Evolutionary conservation across 2,797 vertebrate genomes (phyloP).

Genomic region (Ceyx erithaca): DNA sequence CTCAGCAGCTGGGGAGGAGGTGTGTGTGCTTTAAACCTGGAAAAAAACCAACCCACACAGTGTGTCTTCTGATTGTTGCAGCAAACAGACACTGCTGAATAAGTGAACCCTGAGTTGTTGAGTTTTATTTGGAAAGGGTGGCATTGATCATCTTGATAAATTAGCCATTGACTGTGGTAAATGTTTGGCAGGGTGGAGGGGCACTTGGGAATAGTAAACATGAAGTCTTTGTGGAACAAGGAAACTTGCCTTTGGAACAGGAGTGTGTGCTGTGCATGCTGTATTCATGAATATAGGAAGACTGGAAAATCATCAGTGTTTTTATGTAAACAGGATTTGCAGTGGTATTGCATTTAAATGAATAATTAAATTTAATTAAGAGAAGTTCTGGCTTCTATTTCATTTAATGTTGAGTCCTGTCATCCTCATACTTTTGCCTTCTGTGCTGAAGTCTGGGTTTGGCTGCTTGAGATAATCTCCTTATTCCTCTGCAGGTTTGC

Average conservation of each 20-base stretch:
- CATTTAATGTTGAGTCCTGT: too few relatives aligned
- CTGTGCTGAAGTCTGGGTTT: neutral
- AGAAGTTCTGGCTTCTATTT: neutral
- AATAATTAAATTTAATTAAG: neutral
- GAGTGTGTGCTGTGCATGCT: neutral
- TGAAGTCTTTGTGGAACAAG: neutral
- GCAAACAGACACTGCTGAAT: neutral
- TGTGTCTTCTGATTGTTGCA: neutral
- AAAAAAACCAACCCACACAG: neutral
- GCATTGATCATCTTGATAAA: neutral
- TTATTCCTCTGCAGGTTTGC: neutral
- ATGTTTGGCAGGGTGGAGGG: neutral
- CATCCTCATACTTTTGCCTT: neutral
- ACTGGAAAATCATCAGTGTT: neutral
- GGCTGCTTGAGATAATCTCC: neutral
- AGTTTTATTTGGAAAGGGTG: neutral
- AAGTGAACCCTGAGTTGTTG: neutral
- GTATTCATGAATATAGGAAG: neutral
- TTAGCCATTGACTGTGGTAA: neutral
- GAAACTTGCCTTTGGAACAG: neutral
- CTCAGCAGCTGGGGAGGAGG: neutral
- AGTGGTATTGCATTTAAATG: neutral
- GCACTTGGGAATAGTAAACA: neutral
- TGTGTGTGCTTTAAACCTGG: neutral
- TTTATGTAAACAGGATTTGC: neutral